Evolutionary conservation across 2,797 vertebrate species (phyloP).

Genomic region (Hippocampus kuda): DNA sequence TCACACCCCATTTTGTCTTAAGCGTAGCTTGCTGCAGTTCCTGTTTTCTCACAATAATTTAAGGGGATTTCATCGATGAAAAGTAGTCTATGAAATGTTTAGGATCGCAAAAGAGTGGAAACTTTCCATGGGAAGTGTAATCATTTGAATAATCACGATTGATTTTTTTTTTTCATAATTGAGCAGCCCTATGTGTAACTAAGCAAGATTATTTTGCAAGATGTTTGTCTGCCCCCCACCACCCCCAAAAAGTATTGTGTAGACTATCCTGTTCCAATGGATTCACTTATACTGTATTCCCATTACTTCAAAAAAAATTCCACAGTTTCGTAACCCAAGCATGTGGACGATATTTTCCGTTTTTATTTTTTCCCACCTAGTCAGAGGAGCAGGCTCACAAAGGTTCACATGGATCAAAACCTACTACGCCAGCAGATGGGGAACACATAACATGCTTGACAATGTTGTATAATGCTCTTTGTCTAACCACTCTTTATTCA

Average conservation of each 20-base stretch:
- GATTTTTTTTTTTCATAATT: too few relatives aligned
- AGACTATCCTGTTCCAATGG: neutral
- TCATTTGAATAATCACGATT: too few relatives aligned
- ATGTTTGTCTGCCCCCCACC: too few relatives aligned
- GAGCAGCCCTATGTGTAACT: too few relatives aligned
- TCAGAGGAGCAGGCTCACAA: neutral
- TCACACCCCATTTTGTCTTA: neutral
- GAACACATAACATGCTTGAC: neutral
- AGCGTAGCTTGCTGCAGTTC: too few relatives aligned
- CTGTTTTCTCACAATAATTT: constrained; percentile 1
- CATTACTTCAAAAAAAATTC: neutral
- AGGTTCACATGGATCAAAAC: neutral
- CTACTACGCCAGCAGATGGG: neutral
- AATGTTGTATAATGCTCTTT: constrained; percentile 49
- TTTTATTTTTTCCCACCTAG: neutral
- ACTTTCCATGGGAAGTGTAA: too few relatives aligned
- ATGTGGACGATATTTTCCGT: neutral
- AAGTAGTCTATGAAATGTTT: neutral
- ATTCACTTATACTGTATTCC: neutral
- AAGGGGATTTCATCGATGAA: neutral
- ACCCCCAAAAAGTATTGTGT: too few relatives aligned
- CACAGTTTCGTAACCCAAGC: neutral
- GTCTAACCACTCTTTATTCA: constrained; percentile 33
- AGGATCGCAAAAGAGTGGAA: too few relatives aligned
- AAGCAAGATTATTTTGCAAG: too few relatives aligned